These are phyloP conservation scores for Mizuhopecten yessoensis DNA, from an alignment of 1,140 invertebrate genomes.

Conservation along the genomic window DNA sequence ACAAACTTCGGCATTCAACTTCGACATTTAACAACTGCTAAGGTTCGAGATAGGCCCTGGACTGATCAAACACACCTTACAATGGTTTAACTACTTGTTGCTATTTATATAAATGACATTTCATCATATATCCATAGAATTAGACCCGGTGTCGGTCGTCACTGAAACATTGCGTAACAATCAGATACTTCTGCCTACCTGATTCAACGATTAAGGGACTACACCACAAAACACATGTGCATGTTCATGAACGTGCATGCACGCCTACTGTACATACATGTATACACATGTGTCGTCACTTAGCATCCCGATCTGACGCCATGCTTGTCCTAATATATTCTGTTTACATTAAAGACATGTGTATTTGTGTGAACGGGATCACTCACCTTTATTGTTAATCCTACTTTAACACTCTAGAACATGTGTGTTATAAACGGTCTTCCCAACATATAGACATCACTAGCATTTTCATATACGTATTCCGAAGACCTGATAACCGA, in stretches of 20 bases:
- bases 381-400: neutral
- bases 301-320: too few relatives aligned
- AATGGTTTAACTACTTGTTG: neutral
- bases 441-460: neutral
- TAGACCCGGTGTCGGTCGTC: neutral
- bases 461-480: too few relatives aligned
- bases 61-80: conserved; percentile 8
- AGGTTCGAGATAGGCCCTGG: neutral
- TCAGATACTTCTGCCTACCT: too few relatives aligned
- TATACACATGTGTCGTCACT: too few relatives aligned
- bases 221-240: too few relatives aligned
- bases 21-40: neutral
- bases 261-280: too few relatives aligned
- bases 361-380: neutral
- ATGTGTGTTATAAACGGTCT: neutral
- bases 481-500: too few relatives aligned
- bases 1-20: conserved; percentile 22
- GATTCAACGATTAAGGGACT: too few relatives aligned
- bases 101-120: neutral
- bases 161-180: neutral
- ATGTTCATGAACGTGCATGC: neutral
- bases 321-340: neutral
- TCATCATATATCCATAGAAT: too few relatives aligned
- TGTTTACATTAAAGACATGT: neutral
- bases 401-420: neutral